phyloP scores from a whole-genome alignment of 2,888 invertebrate species.

The Parnassius apollo region DNA sequence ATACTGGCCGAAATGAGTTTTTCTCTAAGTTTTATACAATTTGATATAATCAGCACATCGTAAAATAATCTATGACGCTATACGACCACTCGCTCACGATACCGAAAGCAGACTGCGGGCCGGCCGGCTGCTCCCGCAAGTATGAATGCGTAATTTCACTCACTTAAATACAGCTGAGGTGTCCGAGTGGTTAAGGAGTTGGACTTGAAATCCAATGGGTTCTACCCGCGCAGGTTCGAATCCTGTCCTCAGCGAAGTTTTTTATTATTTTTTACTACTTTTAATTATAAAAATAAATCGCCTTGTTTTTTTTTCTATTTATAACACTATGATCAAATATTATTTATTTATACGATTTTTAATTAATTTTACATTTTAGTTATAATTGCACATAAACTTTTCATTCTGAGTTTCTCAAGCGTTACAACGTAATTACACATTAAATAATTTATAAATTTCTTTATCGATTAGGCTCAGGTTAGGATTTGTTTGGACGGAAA shows the following conservation, averaged over 20 bases:
- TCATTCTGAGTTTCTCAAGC: too few species aligned
- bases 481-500: too few species aligned
- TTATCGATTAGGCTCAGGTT: too few species aligned
- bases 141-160: constrained; percentile 33
- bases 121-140: background rate
- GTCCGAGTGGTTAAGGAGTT: constrained; percentile 82
- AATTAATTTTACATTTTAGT: too few species aligned
- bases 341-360: too few species aligned
- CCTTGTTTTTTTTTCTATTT: too few species aligned
- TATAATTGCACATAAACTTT: too few species aligned
- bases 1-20: constrained; percentile 2
- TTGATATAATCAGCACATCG: background rate
- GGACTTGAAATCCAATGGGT: constrained; percentile 82
- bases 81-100: constrained; percentile 14
- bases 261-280: constrained; percentile 1
- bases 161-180: constrained; percentile 60
- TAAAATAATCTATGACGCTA: constrained; percentile 1
- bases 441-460: too few species aligned
- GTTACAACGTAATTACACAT: too few species aligned
- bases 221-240: constrained; percentile 82
- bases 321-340: too few species aligned
- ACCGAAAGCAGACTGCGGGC: constrained; percentile 8
- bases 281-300: background rate
- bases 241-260: constrained; percentile 70
- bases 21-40: background rate